Evolutionary conservation across 1,140 invertebrate genomes (phyloP).

Genomic region (Aphelinus atriplicis): DNA sequence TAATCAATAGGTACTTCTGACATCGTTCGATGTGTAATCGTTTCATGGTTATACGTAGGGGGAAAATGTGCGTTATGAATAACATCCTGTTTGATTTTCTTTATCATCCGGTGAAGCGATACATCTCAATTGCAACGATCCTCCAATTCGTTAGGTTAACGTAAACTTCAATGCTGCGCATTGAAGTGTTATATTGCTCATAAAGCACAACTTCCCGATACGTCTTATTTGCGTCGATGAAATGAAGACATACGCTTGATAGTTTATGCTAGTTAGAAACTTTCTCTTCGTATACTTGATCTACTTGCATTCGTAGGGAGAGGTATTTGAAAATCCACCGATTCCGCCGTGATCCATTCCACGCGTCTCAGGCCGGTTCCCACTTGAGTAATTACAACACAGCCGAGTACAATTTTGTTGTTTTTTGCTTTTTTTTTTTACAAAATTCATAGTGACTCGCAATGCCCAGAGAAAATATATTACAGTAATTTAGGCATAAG

Average conservation of each 20-base stretch:
- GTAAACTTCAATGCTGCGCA: too few relatives aligned
- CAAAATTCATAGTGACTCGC: slow-evolving; percentile 11
- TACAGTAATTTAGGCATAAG: slow-evolving; percentile 21
- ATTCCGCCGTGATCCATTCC: not conserved
- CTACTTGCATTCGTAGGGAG: slow-evolving; percentile 1
- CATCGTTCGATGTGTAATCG: slow-evolving; percentile 50
- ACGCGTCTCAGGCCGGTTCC: too few relatives aligned
- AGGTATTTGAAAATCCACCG: slow-evolving; percentile 15
- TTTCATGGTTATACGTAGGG: not conserved
- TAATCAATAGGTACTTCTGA: slow-evolving; percentile 48
- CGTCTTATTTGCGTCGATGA: slow-evolving; percentile 12
- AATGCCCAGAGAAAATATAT: slow-evolving; percentile 24
- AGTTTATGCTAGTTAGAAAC: not conserved
- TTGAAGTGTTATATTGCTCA: too few relatives aligned
- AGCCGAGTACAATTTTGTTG: too few relatives aligned
- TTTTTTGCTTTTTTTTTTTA: not conserved
- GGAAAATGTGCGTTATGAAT: too few relatives aligned
- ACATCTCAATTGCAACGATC: too few relatives aligned
- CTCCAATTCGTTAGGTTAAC: too few relatives aligned
- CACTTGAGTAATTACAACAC: too few relatives aligned
- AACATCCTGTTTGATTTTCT: too few relatives aligned
- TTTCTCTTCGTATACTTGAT: slow-evolving; percentile 15
- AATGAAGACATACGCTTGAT: slow-evolving; percentile 32
- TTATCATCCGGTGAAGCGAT: too few relatives aligned
- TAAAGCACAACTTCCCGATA: too few relatives aligned